Conservation (phyloP, 2,888 invertebrate genomes). For the Rhagonycha fulva region DNA sequence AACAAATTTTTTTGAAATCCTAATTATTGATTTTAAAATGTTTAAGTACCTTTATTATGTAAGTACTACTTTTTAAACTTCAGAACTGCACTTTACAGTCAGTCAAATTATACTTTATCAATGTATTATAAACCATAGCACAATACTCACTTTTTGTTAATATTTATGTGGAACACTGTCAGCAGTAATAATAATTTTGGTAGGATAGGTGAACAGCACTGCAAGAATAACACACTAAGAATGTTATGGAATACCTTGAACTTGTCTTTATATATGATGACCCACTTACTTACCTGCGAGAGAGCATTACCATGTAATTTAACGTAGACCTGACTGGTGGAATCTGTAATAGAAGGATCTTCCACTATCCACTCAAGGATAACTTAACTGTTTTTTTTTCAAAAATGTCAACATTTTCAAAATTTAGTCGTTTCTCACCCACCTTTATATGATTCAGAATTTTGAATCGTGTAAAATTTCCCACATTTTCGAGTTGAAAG, state of each 20-base stretch:
- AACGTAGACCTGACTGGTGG: conserved; percentile 15
- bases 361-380: neutral
- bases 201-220: conserved; percentile 28
- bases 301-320: conserved; percentile 31
- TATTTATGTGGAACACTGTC: conserved; percentile 11
- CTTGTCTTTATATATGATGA: conserved; percentile 82
- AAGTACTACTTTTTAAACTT: neutral
- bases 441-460: neutral
- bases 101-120: neutral
- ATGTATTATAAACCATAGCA: neutral
- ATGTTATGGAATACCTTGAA: conserved; percentile 72
- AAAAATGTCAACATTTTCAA: neutral
- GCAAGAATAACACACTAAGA: conserved; percentile 48
- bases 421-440: neutral
- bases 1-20: neutral
- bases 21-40: neutral
- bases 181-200: neutral
- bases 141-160: conserved; percentile 11
- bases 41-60: neutral
- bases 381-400: neutral
- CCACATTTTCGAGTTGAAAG: neutral
- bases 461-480: neutral
- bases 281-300: conserved; percentile 63
- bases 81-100: neutral
- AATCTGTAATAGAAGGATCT: conserved; percentile 8